Evolutionary conservation across 2,113 vertebrate species (phyloP).

Genomic region (Xiphorhynchus elegans): DNA sequence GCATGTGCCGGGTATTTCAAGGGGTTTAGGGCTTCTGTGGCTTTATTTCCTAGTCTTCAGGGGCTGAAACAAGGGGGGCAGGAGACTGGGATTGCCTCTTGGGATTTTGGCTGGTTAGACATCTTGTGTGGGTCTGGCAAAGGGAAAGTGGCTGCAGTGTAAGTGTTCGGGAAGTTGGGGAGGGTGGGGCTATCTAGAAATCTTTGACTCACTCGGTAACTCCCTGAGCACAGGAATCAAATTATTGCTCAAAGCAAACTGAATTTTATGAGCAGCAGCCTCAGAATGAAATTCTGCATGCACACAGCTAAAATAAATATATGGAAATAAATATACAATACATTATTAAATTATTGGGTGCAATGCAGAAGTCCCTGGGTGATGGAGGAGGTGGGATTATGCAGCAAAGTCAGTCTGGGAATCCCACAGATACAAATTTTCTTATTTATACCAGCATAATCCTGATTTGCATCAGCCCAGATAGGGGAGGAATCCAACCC

Average conservation of each 20-base stretch:
- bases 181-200: constrained; percentile 73
- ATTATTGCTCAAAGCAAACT: constrained; percentile 53
- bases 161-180: constrained; percentile 71
- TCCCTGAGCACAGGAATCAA: constrained; percentile 70
- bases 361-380: background rate
- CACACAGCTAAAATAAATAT: background rate
- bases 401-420: background rate
- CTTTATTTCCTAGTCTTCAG: background rate
- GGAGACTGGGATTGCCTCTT: background rate
- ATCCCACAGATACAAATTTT: constrained; percentile 9
- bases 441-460: constrained; percentile 20
- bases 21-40: background rate
- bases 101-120: constrained; percentile 35
- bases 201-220: constrained; percentile 77
- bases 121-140: constrained; percentile 63
- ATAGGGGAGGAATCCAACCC: constrained; percentile 40
- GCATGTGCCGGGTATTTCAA: background rate
- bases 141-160: constrained; percentile 54
- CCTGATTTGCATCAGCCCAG: constrained; percentile 46
- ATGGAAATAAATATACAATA: background rate
- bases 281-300: background rate
- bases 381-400: constrained; percentile 4
- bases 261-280: constrained; percentile 16
- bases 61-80: background rate
- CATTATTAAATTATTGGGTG: constrained; percentile 12